phyloP scores from a whole-genome alignment of 2,113 vertebrate genomes.

The Scortum barcoo region DNA sequence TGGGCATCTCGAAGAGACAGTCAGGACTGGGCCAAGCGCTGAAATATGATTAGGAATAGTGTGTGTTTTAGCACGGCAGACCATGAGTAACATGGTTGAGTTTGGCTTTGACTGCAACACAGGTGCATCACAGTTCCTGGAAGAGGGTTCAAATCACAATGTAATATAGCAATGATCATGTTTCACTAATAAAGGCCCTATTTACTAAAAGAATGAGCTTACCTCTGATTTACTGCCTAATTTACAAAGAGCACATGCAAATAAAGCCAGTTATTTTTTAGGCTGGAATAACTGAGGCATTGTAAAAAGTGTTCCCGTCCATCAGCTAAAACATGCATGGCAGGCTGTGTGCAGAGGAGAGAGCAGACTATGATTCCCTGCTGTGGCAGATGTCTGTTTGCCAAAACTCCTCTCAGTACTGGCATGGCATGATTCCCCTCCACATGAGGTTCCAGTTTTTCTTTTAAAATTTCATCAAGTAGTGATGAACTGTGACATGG shows the following conservation, averaged over 20 bases:
- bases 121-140: conserved; percentile 15
- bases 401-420: conserved; percentile 43
- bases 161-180: not conserved
- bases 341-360: conserved; percentile 14
- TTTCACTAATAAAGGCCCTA: not conserved
- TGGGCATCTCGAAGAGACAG: conserved; percentile 50
- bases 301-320: conserved; percentile 17
- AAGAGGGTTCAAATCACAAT: conserved; percentile 7
- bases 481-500: conserved; percentile 62
- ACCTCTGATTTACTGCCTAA: conserved; percentile 2
- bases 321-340: conserved; percentile 32
- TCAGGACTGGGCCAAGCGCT: conserved; percentile 37
- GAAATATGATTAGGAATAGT: conserved; percentile 54
- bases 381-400: conserved; percentile 15
- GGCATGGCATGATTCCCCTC: conserved; percentile 30
- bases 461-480: conserved; percentile 33
- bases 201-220: not conserved
- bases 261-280: conserved; percentile 20
- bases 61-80: conserved; percentile 12
- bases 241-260: conserved; percentile 3
- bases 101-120: conserved; percentile 20
- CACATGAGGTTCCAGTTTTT: conserved; percentile 32
- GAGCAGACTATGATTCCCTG: conserved; percentile 11
- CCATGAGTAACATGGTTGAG: conserved; percentile 27
- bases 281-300: conserved; percentile 6